Evolutionary conservation across 1,140 invertebrate species (phyloP).

Genomic region (Helicoverpa armigera): DNA sequence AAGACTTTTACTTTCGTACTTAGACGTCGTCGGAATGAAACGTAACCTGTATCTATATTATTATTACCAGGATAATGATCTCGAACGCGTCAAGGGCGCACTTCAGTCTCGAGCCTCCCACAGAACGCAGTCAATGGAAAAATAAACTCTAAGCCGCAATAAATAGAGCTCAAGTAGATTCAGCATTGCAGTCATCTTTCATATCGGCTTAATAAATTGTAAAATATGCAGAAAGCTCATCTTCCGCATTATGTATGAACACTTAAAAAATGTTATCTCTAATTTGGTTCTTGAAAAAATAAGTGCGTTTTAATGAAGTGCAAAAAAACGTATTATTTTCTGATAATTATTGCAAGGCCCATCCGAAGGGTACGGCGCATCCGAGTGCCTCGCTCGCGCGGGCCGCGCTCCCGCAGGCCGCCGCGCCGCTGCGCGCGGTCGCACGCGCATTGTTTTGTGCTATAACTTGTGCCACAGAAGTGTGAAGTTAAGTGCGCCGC

Average conservation of each 20-base stretch:
- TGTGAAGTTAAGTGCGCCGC: not conserved
- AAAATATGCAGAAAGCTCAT: too few species aligned
- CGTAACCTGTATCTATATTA: constrained; percentile 19
- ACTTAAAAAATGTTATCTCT: too few species aligned
- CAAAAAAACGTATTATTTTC: too few species aligned
- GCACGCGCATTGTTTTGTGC: constrained; percentile 21
- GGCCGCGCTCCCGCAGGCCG: constrained; percentile 25
- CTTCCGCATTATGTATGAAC: too few species aligned
- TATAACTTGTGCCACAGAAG: not conserved
- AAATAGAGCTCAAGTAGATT: not conserved
- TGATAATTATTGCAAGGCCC: too few species aligned
- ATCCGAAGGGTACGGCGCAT: too few species aligned
- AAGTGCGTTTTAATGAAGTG: too few species aligned
- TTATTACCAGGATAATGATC: not conserved
- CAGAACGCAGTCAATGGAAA: not conserved
- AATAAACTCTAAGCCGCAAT: not conserved
- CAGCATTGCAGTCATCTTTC: too few species aligned
- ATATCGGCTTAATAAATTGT: too few species aligned
- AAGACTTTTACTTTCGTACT: constrained; percentile 6
- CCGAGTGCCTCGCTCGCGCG: not conserved
- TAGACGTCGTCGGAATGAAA: not conserved
- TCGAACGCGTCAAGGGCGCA: constrained; percentile 15
- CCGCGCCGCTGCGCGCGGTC: constrained; percentile 2
- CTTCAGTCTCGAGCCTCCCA: not conserved
- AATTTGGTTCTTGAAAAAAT: too few species aligned